Percentiles rank a stretch among this genome's conserved stretches.
phyloP scores from a whole-genome alignment of 2,888 invertebrate genomes.

The Meloe dianella region DNA sequence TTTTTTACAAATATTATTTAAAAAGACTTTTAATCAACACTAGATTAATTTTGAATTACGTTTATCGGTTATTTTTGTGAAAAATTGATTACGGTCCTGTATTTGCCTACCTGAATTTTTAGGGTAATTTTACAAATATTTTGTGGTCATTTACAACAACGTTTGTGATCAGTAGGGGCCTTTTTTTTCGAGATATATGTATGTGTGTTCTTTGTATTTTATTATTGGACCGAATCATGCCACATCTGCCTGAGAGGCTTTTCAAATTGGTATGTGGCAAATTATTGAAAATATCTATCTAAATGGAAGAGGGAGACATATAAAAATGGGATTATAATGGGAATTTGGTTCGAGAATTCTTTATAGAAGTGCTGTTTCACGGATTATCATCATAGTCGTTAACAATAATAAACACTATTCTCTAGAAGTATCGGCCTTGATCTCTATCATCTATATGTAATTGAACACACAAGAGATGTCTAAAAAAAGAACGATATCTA shows the following conservation, averaged over 20 bases:
- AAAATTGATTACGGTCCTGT: constrained; percentile 25
- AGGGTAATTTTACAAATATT: constrained; percentile 45
- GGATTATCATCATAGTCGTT: neutral
- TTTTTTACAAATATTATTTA: neutral
- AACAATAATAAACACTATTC: neutral
- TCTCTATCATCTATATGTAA: no score
- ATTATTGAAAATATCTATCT: neutral
- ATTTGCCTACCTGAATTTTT: constrained; percentile 35
- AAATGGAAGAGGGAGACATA: neutral
- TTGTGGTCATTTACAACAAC: constrained; percentile 39
- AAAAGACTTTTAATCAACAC: no score
- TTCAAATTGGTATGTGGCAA: constrained; percentile 10
- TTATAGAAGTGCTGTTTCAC: neutral
- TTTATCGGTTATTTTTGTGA: no score
- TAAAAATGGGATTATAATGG: neutral
- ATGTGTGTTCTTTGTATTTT: constrained; percentile 33
- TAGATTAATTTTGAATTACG: no score
- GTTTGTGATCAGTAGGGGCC: constrained; percentile 15
- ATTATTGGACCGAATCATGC: constrained; percentile 20
- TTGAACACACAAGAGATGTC: no score
- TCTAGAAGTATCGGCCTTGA: neutral
- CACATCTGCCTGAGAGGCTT: constrained; percentile 19
- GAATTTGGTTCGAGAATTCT: neutral
- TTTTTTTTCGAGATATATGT: neutral
- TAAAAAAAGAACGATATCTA: no score